Base-by-base conservation (phyloP, 2,888 invertebrate species). In the Drosophila neonasuta region DNA sequence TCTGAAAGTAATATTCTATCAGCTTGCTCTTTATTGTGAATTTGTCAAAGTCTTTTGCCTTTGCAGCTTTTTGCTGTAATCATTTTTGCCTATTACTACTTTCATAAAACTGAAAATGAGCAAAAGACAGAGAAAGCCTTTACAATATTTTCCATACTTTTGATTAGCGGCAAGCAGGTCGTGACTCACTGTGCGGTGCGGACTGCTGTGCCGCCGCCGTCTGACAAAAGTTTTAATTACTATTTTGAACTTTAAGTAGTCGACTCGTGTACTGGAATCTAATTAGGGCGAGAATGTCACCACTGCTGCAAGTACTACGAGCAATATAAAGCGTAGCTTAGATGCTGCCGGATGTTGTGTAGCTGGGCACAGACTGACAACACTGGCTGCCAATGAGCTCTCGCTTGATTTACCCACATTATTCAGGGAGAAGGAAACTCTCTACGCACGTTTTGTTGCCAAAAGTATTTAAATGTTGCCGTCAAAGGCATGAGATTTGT, bases 221-320 rank as follows among this genome's bases (percentile, higher is more conserved):
- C 86, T 86, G 86, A 86, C 86, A 88, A 88, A 89, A 89, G 81
- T 89, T 89, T 89, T 89, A 89, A 89, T 89, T 89, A 83, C 80
- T 86, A 83, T 80, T 84, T 83, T 77, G 79, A 84, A 88, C 84
- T 88, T 82, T 83, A 85, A 86, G 82, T 80, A 87, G 85, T 82
- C 85, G 80, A 83, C 77, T 85, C 87, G 88, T 88, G 88, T 88
- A 83, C 82, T 80, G 85, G 79, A 88, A 88, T 88, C 86, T 86
- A 88, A 88, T 88, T 88, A 88, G 88, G 76, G 73, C 36, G 71
- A 50, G 64, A 73, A 63, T 74, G 74, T 74, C 74, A 52, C 51
- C 63, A 64, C 55, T 48, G 66, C 39, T 55, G 55, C 30, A 20
- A 44, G 29, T 46, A n/a, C 42, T 61, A 66, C 65, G 57, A 80